Percentiles rank a stretch among this genome's conserved stretches.
Evolutionary conservation across 1,140 invertebrate genomes (phyloP).

Genomic region (Holcopasites calliopsidis): DNA sequence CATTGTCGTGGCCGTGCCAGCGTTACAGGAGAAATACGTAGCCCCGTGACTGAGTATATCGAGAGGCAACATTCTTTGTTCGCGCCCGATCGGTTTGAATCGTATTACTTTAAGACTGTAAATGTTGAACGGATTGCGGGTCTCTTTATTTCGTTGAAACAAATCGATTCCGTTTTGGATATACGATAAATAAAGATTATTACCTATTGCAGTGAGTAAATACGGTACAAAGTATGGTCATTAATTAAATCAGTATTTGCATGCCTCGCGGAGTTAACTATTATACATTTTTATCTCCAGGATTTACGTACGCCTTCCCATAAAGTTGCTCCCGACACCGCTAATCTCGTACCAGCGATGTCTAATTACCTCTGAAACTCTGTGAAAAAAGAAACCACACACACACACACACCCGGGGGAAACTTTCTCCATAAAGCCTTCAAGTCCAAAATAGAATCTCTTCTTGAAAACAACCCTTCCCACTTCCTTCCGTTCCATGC

Average conservation of each 20-base stretch:
- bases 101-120: too few relatives aligned
- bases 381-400: background rate
- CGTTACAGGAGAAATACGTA: constrained; percentile 11
- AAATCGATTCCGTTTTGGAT: background rate
- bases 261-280: too few relatives aligned
- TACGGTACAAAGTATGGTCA: too few relatives aligned
- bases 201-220: too few relatives aligned
- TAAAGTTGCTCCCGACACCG: too few relatives aligned
- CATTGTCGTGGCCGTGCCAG: constrained; percentile 5
- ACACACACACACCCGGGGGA: background rate
- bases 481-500: background rate
- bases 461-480: background rate
- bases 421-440: background rate
- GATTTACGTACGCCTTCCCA: too few relatives aligned
- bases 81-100: background rate
- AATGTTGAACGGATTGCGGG: background rate
- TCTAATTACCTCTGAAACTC: background rate
- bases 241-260: too few relatives aligned
- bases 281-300: too few relatives aligned
- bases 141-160: background rate
- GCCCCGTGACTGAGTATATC: background rate
- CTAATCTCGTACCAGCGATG: background rate
- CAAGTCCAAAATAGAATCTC: background rate
- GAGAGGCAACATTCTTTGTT: constrained; percentile 12
- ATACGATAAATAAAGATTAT: too few relatives aligned